Evolutionary conservation across 2,888 invertebrate genomes (phyloP), one percentile per base, ranked within the genome.

Genomic region (Dermolepida albohirtum): DNA sequence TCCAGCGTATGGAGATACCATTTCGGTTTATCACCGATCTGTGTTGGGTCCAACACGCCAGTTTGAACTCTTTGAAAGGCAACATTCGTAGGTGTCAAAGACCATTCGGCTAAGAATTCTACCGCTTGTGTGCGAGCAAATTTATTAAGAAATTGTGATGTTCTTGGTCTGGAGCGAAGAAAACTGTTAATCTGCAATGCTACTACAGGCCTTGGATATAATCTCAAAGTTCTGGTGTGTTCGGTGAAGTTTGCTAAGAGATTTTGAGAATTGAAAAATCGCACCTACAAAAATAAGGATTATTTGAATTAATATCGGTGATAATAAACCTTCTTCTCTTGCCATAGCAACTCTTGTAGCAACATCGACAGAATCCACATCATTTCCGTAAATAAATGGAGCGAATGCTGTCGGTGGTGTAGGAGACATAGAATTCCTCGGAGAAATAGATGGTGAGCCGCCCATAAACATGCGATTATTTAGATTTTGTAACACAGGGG

Each of bases 41-140:
- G 93, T 14, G 92, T 88, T 0, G 98, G 98, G 84, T 97, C 97
- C 79, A 94, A 92, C 12, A 97, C 90, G 29, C 98, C 98, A 0
- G 98, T 98, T 79, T 99, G 98, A 0, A 99, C 96, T 5, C 99
- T 89, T 50, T 98, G 89, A 81, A 98, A 99, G 2, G 98, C 98
- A 68, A 98, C 97, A 85, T 99, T 99, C 76, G 92, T 94, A 0
- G 99, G 99, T 1, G 97, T 96, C 10, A 99, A 85, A 0, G 96
- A 96, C 97, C 98, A 99, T 83, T 99, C 99, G 0, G 98, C 98
- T 73, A 98, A 88, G 84, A 96, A 99, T 82, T 99, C 99, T 0
- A 99, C 98, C 0, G 99, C 98, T 75, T 98, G 98, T 1, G 98
- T 97, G 75, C 96, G 87, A 0, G 98, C 94, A 79, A 99, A 97